Evolutionary conservation across 2,888 invertebrate genomes (phyloP).

Genomic region (Volucella zonaria): DNA sequence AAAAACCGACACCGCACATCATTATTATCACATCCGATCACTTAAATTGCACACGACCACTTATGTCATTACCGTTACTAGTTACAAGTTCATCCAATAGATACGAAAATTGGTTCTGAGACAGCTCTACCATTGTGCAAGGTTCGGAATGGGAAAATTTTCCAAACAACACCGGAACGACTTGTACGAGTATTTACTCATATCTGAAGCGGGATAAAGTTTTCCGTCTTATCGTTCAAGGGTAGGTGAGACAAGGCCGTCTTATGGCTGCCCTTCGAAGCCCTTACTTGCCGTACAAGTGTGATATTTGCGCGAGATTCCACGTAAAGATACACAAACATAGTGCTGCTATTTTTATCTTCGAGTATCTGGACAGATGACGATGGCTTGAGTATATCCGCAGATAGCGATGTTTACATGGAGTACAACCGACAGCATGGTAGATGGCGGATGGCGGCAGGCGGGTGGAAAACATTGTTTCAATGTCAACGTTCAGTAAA

Average conservation of each 20-base stretch:
- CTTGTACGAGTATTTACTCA: too few relatives aligned
- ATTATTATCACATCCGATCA: constrained; percentile 31
- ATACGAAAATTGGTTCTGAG: background rate
- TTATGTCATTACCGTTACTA: constrained; percentile 35
- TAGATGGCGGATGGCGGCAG: background rate
- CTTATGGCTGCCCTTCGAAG: constrained; percentile 8
- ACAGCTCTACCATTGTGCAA: too few relatives aligned
- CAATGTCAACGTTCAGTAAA: constrained; percentile 10
- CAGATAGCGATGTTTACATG: constrained; percentile 7
- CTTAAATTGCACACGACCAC: constrained; percentile 45
- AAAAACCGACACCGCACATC: constrained; percentile 14
- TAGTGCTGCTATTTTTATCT: constrained; percentile 22
- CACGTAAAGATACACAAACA: background rate
- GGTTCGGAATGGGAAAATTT: background rate
- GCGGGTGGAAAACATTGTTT: constrained; percentile 1
- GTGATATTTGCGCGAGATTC: constrained; percentile 2
- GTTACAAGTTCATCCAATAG: constrained; percentile 10
- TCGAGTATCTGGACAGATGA: background rate
- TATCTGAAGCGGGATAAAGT: background rate
- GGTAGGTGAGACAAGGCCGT: constrained; percentile 4
- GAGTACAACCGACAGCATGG: too few relatives aligned
- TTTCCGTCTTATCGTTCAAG: constrained; percentile 33
- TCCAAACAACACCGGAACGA: background rate
- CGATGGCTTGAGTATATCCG: background rate
- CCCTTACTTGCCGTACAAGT: background rate